These are phyloP conservation scores for Trichogramma evanescens DNA, from an alignment of 2,888 invertebrate genomes.

Conservation along the genomic window DNA sequence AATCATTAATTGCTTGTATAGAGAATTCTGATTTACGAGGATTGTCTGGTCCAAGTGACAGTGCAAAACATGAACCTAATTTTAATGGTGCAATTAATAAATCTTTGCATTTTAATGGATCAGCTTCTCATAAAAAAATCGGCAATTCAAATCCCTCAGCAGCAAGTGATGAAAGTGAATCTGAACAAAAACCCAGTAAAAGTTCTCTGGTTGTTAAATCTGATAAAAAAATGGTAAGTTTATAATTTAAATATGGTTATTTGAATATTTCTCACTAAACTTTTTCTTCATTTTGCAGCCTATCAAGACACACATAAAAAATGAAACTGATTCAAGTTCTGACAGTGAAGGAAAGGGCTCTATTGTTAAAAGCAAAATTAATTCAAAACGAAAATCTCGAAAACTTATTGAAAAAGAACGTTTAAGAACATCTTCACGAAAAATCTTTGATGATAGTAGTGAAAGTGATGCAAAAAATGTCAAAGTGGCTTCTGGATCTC, in stretches of 20 bases:
- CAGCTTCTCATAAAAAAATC: slow-evolving; percentile 55
- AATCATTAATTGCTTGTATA: slow-evolving; percentile 62
- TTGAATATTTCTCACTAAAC: background rate
- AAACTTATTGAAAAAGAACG: slow-evolving; percentile 45
- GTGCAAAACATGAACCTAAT: slow-evolving; percentile 56
- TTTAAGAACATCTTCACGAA: slow-evolving; percentile 43
- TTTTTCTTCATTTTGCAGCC: slow-evolving; percentile 8
- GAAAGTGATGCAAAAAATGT: slow-evolving; percentile 34
- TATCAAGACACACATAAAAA: slow-evolving; percentile 33
- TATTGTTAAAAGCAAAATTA: slow-evolving; percentile 22
- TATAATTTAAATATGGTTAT: background rate
- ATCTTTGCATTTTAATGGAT: slow-evolving; percentile 71
- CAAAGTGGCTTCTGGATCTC: slow-evolving; percentile 46
- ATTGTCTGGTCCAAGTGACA: slow-evolving; percentile 52
- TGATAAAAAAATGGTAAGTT: slow-evolving; percentile 25
- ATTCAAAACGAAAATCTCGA: slow-evolving; percentile 36
- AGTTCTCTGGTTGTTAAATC: slow-evolving; percentile 1
- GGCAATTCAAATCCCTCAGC: slow-evolving; percentile 58
- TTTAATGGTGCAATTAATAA: slow-evolving; percentile 63
- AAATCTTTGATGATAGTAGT: slow-evolving; percentile 41
- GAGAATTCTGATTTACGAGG: slow-evolving; percentile 56
- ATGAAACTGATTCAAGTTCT: slow-evolving; percentile 52
- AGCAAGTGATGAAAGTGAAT: slow-evolving; percentile 49
- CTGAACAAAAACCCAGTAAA: slow-evolving; percentile 30
- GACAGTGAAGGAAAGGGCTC: slow-evolving; percentile 54